These are phyloP conservation scores for Sphinx pinastri DNA, from an alignment of 2,888 invertebrate genomes.

Conservation along the genomic window DNA sequence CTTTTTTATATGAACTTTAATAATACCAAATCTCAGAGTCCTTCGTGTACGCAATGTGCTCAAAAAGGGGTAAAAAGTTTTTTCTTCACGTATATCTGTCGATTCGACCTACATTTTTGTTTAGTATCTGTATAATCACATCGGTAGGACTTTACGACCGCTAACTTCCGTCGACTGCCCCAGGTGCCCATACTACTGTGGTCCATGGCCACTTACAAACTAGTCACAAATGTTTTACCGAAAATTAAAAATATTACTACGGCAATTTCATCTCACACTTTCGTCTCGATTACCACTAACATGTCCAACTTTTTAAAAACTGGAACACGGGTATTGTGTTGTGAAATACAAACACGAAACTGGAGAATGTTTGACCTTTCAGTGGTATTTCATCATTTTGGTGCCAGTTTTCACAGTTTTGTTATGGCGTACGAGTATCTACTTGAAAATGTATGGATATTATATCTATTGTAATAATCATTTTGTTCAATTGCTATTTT, in stretches of 20 bases:
- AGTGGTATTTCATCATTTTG: constrained; percentile 2
- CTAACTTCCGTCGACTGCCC: too few species aligned
- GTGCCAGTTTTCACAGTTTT: background rate
- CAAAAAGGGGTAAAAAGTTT: too few species aligned
- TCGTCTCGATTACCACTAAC: constrained; percentile 7
- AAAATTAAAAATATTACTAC: background rate
- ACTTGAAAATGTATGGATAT: background rate
- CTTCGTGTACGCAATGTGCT: too few species aligned
- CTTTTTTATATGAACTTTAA: too few species aligned
- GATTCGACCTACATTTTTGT: too few species aligned
- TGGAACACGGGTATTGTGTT: constrained; percentile 21
- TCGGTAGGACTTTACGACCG: too few species aligned
- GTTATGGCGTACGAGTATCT: background rate
- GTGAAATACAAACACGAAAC: constrained; percentile 23
- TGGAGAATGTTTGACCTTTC: constrained; percentile 25
- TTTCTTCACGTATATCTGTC: too few species aligned
- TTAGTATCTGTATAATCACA: too few species aligned
- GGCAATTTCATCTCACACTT: constrained; percentile 5
- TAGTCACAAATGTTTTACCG: background rate
- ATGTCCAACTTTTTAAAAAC: constrained; percentile 14
- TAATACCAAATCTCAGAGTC: too few species aligned
- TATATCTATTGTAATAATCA: too few species aligned
- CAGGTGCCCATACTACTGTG: too few species aligned
- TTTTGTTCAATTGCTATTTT: too few species aligned
- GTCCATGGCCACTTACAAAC: background rate